Conservation (phyloP, 1,140 invertebrate genomes). For the Ostrea edulis region DNA sequence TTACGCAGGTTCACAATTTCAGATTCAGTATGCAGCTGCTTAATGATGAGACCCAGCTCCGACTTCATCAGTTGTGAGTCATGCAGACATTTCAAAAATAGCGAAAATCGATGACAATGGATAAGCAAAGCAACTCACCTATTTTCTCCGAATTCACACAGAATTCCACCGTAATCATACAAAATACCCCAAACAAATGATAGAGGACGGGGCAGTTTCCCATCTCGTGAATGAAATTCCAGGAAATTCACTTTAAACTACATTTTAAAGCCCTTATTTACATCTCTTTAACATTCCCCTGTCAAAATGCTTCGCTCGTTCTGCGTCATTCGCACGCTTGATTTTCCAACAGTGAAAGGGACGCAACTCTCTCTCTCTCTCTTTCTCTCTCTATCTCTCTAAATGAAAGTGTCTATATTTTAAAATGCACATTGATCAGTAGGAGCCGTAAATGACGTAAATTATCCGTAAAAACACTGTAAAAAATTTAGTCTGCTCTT, state of each 20-base stretch:
- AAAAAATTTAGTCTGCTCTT: background rate
- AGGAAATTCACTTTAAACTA: background rate
- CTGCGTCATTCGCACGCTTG: constrained; percentile 18
- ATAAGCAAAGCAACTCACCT: background rate
- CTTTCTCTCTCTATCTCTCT: background rate
- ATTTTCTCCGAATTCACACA: background rate
- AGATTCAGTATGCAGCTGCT: background rate
- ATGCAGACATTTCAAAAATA: constrained; percentile 10
- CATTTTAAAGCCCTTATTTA: background rate
- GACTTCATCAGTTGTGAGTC: background rate
- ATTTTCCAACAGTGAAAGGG: background rate
- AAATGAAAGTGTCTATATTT: background rate
- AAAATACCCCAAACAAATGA: background rate
- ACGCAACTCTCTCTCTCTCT: background rate
- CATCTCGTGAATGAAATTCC: background rate
- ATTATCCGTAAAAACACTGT: background rate
- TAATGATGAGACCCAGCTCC: background rate
- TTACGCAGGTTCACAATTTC: too few relatives aligned
- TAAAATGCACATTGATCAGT: background rate
- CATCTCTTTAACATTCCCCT: background rate
- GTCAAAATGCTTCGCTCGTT: background rate
- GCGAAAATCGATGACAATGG: constrained; percentile 34
- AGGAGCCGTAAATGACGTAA: background rate
- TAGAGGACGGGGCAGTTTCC: background rate
- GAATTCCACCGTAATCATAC: background rate